Evolutionary conservation across 2,113 vertebrate species (phyloP).

Genomic region (Melanocharis versteri): DNA sequence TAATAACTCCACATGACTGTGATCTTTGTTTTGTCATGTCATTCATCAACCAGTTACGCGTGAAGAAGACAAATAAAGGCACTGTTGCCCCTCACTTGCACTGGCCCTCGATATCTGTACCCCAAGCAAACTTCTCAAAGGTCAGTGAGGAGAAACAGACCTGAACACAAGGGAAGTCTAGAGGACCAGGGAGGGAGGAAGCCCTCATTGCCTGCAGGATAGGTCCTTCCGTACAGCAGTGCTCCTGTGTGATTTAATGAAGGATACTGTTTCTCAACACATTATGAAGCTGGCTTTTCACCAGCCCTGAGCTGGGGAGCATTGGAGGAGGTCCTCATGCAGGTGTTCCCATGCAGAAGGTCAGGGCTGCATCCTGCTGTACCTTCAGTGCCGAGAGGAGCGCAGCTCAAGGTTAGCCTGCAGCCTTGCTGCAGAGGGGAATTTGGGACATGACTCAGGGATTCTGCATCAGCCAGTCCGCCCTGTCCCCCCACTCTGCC

Average conservation of each 20-base stretch:
- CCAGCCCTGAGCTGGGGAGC: not conserved
- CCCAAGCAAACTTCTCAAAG: not conserved
- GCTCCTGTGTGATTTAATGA: not conserved
- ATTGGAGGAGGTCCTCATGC: fast-evolving
- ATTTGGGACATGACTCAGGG: constrained; percentile 32
- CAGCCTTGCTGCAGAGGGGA: constrained; percentile 28
- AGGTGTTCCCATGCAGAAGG: not conserved
- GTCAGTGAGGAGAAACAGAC: not conserved
- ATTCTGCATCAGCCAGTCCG: not conserved
- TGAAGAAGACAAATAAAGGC: not conserved
- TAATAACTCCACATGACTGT: not conserved
- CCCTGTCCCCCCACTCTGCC: not conserved
- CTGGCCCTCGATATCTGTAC: not conserved
- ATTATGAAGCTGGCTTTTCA: not conserved
- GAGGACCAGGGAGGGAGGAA: not conserved
- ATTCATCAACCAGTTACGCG: not conserved
- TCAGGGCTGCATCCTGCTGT: not conserved
- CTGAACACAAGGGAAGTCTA: not conserved
- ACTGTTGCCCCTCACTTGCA: not conserved
- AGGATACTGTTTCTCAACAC: not conserved
- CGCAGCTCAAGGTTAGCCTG: not conserved
- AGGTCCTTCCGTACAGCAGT: not conserved
- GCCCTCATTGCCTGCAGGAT: not conserved
- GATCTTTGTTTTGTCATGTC: not conserved
- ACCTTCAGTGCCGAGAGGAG: not conserved